phyloP scores from a whole-genome alignment of 2,888 invertebrate genomes.

The Agrilus cyanescens region DNA sequence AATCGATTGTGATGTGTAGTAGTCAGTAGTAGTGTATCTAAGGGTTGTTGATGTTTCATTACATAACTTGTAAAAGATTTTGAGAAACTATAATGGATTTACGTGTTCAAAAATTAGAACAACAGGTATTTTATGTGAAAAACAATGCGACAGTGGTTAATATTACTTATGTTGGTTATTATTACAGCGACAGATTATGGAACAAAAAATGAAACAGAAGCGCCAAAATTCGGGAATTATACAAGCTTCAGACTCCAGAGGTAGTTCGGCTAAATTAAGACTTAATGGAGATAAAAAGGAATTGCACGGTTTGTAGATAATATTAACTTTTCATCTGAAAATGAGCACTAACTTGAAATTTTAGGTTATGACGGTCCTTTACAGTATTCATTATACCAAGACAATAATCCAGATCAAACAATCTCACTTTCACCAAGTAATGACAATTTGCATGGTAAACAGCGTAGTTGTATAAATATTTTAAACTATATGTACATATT shows the following conservation, averaged over 20 bases:
- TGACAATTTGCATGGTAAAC: constrained; percentile 27
- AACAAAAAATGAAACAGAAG: constrained; percentile 80
- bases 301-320: constrained; percentile 48
- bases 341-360: no score
- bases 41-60: no score
- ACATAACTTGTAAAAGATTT: no score
- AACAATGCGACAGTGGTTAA: constrained; percentile 9
- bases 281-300: constrained; percentile 56
- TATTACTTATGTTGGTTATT: constrained; percentile 13
- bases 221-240: constrained; percentile 76
- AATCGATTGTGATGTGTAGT: no score
- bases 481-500: constrained; percentile 3
- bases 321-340: neutral
- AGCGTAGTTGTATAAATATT: neutral
- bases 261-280: constrained; percentile 50
- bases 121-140: constrained; percentile 47
- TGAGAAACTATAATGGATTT: constrained; percentile 26
- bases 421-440: constrained; percentile 34
- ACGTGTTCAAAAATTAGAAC: constrained; percentile 76
- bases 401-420: constrained; percentile 67
- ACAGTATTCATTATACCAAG: constrained; percentile 71
- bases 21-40: no score
- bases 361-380: constrained; percentile 78
- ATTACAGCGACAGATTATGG: constrained; percentile 68
- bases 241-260: constrained; percentile 71